phyloP scores from a whole-genome alignment of 2,797 vertebrate genomes.

The Sebastes oblongus region DNA sequence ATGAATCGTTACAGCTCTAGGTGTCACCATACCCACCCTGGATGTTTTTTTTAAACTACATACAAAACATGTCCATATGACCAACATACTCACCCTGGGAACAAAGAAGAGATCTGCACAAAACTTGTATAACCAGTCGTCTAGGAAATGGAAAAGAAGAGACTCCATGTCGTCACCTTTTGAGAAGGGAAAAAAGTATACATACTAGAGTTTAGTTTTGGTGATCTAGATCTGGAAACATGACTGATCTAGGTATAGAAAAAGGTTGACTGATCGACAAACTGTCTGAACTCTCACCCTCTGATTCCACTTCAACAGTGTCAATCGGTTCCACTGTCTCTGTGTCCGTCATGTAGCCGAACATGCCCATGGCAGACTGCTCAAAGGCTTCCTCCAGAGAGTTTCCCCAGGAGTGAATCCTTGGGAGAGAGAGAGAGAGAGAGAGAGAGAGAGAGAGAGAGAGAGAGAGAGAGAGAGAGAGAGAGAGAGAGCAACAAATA shows the following conservation, averaged over 20 bases:
- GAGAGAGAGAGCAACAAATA: neutral
- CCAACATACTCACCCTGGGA: slow-evolving; percentile 88
- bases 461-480: neutral
- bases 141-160: slow-evolving; percentile 94
- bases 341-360: slow-evolving; percentile 98
- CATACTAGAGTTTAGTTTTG: neutral
- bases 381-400: slow-evolving; percentile 95
- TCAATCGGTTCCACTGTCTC: slow-evolving; percentile 92
- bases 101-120: slow-evolving; percentile 93
- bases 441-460: neutral
- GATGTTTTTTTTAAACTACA: neutral
- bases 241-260: neutral
- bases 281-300: slow-evolving; percentile 82
- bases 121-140: slow-evolving; percentile 98
- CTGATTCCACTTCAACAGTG: slow-evolving; percentile 88
- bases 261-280: neutral
- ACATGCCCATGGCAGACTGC: slow-evolving; percentile 97
- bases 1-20: too few relatives aligned
- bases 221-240: neutral
- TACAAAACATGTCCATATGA: neutral
- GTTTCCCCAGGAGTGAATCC: slow-evolving; percentile 96
- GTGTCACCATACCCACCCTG: neutral
- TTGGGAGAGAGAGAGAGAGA: slow-evolving; percentile 50
- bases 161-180: slow-evolving; percentile 93
- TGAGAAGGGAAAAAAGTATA: neutral